These are phyloP conservation scores for Marmota monax DNA, from an alignment of 2,113 vertebrate species.

Conservation along the genomic window DNA sequence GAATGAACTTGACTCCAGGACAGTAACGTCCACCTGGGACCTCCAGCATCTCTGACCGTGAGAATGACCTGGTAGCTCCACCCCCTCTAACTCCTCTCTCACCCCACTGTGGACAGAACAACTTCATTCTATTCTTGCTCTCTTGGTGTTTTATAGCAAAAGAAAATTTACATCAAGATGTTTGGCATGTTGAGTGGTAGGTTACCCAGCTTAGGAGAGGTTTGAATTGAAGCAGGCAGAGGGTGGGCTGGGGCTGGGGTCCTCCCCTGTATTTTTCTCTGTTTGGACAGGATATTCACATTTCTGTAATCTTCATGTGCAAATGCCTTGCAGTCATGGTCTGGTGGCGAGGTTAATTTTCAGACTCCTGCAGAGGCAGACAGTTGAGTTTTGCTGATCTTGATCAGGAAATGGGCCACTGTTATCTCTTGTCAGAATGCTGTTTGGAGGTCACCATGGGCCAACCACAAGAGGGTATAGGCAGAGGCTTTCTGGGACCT, in stretches of 20 bases:
- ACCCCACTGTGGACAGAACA: not conserved
- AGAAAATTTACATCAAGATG: not conserved
- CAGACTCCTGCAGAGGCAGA: constrained; percentile 76
- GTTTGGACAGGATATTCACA: not conserved
- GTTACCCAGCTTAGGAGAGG: not conserved
- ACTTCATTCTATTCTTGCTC: constrained; percentile 1
- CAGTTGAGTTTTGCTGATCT: constrained; percentile 82
- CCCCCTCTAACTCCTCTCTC: not conserved
- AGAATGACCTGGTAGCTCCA: not conserved
- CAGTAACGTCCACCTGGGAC: not conserved
- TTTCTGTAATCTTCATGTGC: constrained; percentile 80
- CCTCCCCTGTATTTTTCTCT: not conserved
- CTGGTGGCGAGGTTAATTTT: constrained; percentile 81
- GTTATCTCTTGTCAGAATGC: constrained; percentile 76
- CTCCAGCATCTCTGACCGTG: not conserved
- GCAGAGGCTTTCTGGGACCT: not conserved
- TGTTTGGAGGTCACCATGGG: constrained; percentile 64
- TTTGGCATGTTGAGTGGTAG: not conserved
- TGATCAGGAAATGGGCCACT: constrained; percentile 70
- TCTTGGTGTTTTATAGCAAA: constrained; percentile 5
- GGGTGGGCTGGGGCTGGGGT: not conserved
- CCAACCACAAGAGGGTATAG: constrained; percentile 62
- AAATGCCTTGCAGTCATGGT: constrained; percentile 70
- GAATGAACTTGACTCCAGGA: not conserved
- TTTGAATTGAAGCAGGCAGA: not conserved